Conservation (phyloP, 2,888 invertebrate genomes). For the Drepana falcataria region DNA sequence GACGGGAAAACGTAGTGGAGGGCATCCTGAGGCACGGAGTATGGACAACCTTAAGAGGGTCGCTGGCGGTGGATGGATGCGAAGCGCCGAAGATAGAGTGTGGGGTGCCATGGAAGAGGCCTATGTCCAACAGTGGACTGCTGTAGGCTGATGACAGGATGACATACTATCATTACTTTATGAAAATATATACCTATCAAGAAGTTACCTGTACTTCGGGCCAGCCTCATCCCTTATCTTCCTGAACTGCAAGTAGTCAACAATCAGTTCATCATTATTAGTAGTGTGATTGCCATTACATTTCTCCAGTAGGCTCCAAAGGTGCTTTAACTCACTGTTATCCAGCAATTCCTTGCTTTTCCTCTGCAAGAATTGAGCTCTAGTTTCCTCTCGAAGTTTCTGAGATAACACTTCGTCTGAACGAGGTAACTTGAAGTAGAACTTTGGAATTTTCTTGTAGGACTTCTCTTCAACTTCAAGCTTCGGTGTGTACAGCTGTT, state of each 20-base stretch:
- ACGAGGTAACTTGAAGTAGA: conserved; percentile 87
- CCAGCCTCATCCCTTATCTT: conserved; percentile 87
- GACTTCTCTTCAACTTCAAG: conserved; percentile 67
- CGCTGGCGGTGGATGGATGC: too few relatives aligned
- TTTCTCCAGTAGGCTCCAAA: conserved; percentile 91
- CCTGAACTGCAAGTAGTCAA: conserved; percentile 91
- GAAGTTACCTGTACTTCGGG: conserved; percentile 82
- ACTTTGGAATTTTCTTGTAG: conserved; percentile 84
- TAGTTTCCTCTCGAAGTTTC: conserved; percentile 91
- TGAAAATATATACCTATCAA: not conserved
- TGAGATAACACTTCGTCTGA: conserved; percentile 87
- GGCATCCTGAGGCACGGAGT: too few relatives aligned
- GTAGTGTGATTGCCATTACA: conserved; percentile 85
- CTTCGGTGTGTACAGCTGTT: conserved; percentile 73
- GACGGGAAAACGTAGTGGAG: too few relatives aligned
- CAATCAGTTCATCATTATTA: conserved; percentile 86
- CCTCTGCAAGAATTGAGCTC: conserved; percentile 91
- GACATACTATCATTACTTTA: too few relatives aligned
- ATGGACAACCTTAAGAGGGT: too few relatives aligned
- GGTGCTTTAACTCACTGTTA: conserved; percentile 90
- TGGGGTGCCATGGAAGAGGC: too few relatives aligned
- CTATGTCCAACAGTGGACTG: too few relatives aligned
- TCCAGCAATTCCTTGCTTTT: conserved; percentile 90
- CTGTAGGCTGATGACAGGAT: too few relatives aligned
- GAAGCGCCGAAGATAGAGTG: too few relatives aligned